Base-by-base conservation (phyloP, 2,888 invertebrate genomes). In the Meteorus cinctellus region DNA sequence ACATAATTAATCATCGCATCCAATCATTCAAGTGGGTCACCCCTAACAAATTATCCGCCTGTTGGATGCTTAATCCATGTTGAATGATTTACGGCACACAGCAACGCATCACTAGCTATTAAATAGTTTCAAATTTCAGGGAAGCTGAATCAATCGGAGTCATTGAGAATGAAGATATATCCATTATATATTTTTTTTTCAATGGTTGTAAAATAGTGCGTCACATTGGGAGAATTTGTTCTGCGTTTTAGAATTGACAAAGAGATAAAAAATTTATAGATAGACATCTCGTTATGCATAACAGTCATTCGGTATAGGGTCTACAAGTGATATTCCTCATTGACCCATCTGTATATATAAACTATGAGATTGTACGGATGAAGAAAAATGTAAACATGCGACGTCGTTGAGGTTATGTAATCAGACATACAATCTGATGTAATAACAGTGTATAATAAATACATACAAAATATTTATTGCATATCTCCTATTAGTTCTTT, bases 301-400 rank as follows among this genome's bases (percentile, higher is more conserved):
- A 59, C 66, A 60, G 59, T 65, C 66, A 80, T 75, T 76, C 70
- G 75, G 31, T 71, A 68, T 19, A 60, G 65, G 36, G 59, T 78
- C 75, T 62, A 14, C 16, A 36, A 66, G 55, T 14, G 24, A 69
- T 41, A 72, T 73, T 71, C 31, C 45, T 73, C 65, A 62, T 77
- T 79, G 66, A 72, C 63, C 68, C 69, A 76, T 60, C 71, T 80
- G 79, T 81, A 78, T 81, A 78, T 67, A 78, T 80, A 76, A 70
- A 60, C 34, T 70, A 80, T 41, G 41, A 74, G 66, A 77, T 72
- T 75, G 59, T 77, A 73, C 68, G 72, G 55, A 51, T 67, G 62
- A 29, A 24, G 51, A 63, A 27, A 73, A 75, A 75, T 77, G 59
- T 74, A 41, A 72, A 67, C 70, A 72, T 62, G 72, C 45, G 55